Conservation (phyloP, 2,113 vertebrate species). For the Amblyornis subalaris region DNA sequence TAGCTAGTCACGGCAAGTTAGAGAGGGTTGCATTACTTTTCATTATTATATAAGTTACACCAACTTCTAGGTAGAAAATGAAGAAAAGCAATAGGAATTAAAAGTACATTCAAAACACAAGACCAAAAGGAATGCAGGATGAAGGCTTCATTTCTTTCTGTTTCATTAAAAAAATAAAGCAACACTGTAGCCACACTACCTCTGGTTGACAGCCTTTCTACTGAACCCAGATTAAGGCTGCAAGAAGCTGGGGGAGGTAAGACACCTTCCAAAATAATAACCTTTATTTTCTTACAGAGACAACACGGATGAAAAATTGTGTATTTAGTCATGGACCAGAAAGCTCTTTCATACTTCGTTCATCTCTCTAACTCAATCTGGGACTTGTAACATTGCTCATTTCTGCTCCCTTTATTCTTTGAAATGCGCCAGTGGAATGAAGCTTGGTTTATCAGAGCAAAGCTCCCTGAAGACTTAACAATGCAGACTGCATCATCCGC, state of each 20-base stretch:
- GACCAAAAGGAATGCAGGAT: background rate
- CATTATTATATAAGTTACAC: background rate
- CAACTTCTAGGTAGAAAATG: background rate
- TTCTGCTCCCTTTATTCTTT: background rate
- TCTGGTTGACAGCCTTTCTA: background rate
- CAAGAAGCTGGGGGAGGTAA: background rate
- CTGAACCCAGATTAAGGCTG: background rate
- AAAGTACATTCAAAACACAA: background rate
- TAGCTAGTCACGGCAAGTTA: background rate
- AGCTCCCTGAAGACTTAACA: slow-evolving; percentile 42
- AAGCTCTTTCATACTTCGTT: background rate
- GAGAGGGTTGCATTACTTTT: background rate
- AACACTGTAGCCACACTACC: background rate
- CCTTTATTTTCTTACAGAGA: background rate
- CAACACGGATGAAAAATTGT: background rate
- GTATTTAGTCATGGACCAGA: background rate
- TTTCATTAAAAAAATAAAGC: background rate
- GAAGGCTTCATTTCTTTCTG: background rate
- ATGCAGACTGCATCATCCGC: slow-evolving; percentile 47
- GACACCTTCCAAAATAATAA: background rate
- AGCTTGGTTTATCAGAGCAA: background rate
- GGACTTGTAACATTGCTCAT: background rate
- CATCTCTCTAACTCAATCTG: background rate
- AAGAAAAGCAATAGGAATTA: background rate
- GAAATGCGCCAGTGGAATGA: background rate